These are phyloP conservation scores for Lepus oiostolus DNA, from an alignment of 2,797 vertebrate genomes.

Conservation along the genomic window DNA sequence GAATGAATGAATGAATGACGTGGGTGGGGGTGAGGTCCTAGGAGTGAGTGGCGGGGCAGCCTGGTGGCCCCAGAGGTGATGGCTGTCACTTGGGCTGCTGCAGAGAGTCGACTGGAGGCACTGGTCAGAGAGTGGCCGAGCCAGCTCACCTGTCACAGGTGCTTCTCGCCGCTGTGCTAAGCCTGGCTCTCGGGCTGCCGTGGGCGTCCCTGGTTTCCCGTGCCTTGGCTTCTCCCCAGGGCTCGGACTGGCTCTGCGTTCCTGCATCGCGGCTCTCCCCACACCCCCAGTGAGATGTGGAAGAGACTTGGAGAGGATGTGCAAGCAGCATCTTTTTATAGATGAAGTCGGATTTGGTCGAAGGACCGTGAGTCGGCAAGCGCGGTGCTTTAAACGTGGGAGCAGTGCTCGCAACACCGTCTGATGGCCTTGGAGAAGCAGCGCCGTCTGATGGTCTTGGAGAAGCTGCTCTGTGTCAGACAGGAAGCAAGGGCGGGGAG, in stretches of 20 bases:
- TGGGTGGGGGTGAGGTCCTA: no score
- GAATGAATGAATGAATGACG: fast-evolving
- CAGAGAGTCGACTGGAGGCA: no score
- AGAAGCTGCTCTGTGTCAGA: no score
- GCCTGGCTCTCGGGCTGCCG: fast-evolving
- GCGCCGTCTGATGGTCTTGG: no score
- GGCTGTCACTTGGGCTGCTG: background rate
- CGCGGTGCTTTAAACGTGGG: no score
- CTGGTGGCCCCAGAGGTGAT: background rate
- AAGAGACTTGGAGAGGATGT: background rate
- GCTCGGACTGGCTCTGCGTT: background rate
- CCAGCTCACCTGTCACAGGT: no score
- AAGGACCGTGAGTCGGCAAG: background rate
- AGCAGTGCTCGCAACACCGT: fast-evolving
- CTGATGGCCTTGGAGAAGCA: no score
- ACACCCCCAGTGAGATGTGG: background rate
- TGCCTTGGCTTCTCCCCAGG: background rate
- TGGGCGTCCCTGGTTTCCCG: background rate
- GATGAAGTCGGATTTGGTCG: background rate
- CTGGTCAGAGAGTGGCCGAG: background rate
- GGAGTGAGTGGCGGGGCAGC: background rate
- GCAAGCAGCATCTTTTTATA: background rate
- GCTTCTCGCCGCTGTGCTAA: no score
- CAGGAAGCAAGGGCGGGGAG: no score
- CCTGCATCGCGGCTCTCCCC: background rate